phyloP scores from a whole-genome alignment of 2,888 invertebrate genomes.

The Aphrophora alni region DNA sequence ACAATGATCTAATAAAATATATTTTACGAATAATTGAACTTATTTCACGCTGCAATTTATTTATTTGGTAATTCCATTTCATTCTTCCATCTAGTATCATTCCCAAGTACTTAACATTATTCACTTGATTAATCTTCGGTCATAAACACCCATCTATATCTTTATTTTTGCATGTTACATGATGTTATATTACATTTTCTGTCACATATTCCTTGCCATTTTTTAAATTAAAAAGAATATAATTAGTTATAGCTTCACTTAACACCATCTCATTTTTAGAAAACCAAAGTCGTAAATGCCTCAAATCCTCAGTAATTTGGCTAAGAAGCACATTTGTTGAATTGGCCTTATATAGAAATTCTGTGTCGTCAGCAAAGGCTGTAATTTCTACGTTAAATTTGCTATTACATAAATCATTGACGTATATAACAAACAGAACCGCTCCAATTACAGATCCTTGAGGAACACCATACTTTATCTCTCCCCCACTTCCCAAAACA shows the following conservation, averaged over 20 bases:
- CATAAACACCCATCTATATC: neutral
- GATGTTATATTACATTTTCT: neutral
- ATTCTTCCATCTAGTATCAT: neutral
- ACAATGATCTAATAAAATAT: no score
- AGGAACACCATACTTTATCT: constrained; percentile 4
- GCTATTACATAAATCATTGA: constrained; percentile 14
- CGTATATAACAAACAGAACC: constrained; percentile 2
- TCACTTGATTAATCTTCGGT: neutral
- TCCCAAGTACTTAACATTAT: constrained; percentile 13
- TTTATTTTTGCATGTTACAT: neutral
- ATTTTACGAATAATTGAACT: no score
- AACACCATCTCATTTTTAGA: constrained; percentile 14
- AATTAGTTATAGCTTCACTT: constrained; percentile 20
- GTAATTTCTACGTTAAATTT: neutral
- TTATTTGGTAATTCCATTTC: constrained; percentile 20
- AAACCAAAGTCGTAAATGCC: constrained; percentile 10
- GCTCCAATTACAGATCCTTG: constrained; percentile 12
- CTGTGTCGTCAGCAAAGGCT: constrained; percentile 22
- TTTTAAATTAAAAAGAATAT: constrained; percentile 2
- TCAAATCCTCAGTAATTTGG: constrained; percentile 11
- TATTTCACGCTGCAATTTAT: neutral
- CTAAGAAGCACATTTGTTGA: neutral
- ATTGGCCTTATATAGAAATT: neutral
- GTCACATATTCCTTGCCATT: neutral
- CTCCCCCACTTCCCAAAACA: neutral